Conservation (phyloP, 1,140 invertebrate species). For the Brachystomella parvula region DNA sequence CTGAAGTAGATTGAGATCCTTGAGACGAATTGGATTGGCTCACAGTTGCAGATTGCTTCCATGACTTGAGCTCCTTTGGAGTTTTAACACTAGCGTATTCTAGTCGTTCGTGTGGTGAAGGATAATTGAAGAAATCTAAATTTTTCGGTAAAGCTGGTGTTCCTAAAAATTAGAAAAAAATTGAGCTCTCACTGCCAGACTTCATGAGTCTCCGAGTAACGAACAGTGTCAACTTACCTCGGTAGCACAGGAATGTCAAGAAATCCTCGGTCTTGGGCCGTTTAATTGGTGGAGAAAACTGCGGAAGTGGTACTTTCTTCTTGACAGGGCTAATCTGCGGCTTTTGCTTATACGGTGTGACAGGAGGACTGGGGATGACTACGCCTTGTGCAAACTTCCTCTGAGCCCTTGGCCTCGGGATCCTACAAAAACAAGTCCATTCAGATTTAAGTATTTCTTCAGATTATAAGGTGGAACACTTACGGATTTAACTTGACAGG, state of each 20-base stretch:
- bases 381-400: conserved; percentile 81
- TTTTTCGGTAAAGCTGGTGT: conserved; percentile 63
- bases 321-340: conserved; percentile 42
- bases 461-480: background rate
- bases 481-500: background rate
- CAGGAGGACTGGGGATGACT: conserved; percentile 48
- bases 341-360: conserved; percentile 44
- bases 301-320: conserved; percentile 44
- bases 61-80: background rate
- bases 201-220: background rate
- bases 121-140: conserved; percentile 63
- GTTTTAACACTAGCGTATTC: background rate
- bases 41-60: background rate
- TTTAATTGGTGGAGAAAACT: conserved; percentile 53
- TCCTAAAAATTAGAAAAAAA: conserved; percentile 44
- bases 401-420: conserved; percentile 63
- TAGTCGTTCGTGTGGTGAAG: conserved; percentile 15
- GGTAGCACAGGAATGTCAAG: conserved; percentile 76
- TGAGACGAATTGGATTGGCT: background rate
- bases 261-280: conserved; percentile 84
- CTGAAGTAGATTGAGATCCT: background rate
- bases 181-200: background rate
- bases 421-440: background rate
- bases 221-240: conserved; percentile 52
- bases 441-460: background rate